Conservation (phyloP, 92 coral and sea anemone genomes). For the Parazoanthus darwini region DNA sequence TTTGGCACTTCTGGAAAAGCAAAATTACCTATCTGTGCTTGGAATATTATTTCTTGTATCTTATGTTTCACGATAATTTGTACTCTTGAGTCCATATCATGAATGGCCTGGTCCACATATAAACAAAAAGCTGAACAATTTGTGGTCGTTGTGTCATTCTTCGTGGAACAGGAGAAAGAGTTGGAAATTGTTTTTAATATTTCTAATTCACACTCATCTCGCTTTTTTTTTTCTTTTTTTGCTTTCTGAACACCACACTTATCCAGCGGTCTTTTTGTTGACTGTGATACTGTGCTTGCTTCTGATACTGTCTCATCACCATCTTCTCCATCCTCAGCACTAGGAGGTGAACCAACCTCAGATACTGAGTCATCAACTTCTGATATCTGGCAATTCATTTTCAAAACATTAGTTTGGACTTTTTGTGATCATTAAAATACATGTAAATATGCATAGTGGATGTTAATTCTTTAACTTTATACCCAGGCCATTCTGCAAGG, state of each 20-base stretch:
- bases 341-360: constrained; percentile 33
- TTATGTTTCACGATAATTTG: constrained; percentile 26
- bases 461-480: constrained; percentile 26
- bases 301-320: constrained; percentile 36
- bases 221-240: constrained; percentile 11
- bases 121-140: constrained; percentile 33
- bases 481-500: constrained; percentile 37
- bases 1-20: constrained; percentile 30
- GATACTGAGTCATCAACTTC: constrained; percentile 34
- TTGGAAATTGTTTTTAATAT: constrained; percentile 33
- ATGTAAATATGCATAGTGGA: constrained; percentile 22
- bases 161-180: constrained; percentile 26
- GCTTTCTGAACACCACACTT: constrained; percentile 21
- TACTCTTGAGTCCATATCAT: constrained; percentile 29
- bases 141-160: constrained; percentile 24
- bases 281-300: constrained; percentile 32
- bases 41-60: constrained; percentile 33
- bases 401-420: constrained; percentile 34
- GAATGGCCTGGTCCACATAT: constrained; percentile 35
- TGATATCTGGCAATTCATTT: constrained; percentile 34
- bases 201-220: constrained; percentile 31
- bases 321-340: constrained; percentile 24
- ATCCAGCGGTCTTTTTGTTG: constrained; percentile 31
- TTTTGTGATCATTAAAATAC: constrained; percentile 22
- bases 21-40: constrained; percentile 37